Percentiles rank a stretch among this genome's conserved stretches.
Conservation (phyloP, 2,888 invertebrate genomes). For the Drosophila silvestris region DNA sequence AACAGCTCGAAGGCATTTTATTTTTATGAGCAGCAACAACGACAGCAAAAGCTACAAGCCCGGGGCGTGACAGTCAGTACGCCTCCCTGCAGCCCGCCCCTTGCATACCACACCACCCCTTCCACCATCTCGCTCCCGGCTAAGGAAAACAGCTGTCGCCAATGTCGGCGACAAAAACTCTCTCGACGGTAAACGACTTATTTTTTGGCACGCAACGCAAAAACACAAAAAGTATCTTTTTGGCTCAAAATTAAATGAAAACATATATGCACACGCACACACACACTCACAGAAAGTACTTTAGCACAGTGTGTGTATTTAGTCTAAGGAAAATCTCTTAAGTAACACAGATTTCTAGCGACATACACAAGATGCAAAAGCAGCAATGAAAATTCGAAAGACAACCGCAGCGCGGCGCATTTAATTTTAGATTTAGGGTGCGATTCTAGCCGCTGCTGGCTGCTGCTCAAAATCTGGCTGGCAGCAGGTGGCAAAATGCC, state of each 20-base stretch:
- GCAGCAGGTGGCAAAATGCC: slow-evolving; percentile 32
- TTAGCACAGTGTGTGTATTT: slow-evolving; percentile 38
- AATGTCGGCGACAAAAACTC: slow-evolving; percentile 57
- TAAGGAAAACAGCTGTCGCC: slow-evolving; percentile 65
- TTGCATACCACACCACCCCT: neutral
- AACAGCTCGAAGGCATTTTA: slow-evolving; percentile 66
- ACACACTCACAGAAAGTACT: slow-evolving; percentile 52
- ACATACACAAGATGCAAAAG: slow-evolving; percentile 43
- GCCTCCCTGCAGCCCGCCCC: neutral
- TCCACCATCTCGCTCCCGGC: neutral
- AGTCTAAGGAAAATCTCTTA: slow-evolving; percentile 63
- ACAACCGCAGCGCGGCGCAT: slow-evolving; percentile 59
- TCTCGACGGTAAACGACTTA: slow-evolving; percentile 47
- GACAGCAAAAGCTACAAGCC: slow-evolving; percentile 14
- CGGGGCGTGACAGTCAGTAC: slow-evolving; percentile 29
- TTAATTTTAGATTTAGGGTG: slow-evolving; percentile 78
- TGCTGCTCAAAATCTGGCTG: neutral
- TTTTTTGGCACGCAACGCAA: slow-evolving; percentile 54
- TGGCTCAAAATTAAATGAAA: slow-evolving; percentile 77
- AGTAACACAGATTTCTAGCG: slow-evolving; percentile 61
- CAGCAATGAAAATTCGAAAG: slow-evolving; percentile 62
- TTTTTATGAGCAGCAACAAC: slow-evolving; percentile 64
- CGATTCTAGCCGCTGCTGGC: neutral
- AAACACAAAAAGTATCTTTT: slow-evolving; percentile 43
- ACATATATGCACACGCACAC: slow-evolving; percentile 54